Conservation (phyloP, 2,113 vertebrate species). For the Cyanoderma ruficeps region DNA sequence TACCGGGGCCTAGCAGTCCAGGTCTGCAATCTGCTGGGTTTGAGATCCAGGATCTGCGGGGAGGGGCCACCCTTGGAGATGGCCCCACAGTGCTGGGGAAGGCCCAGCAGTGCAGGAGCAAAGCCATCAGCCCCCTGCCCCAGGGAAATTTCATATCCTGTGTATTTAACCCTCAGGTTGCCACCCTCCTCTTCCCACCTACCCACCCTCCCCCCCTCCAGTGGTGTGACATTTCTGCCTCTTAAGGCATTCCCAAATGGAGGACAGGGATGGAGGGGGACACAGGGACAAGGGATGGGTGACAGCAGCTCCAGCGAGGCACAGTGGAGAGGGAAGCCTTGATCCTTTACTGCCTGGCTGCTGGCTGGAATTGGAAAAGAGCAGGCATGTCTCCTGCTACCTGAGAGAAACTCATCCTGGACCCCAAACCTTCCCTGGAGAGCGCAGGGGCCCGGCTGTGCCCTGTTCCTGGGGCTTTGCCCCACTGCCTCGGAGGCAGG, state of each 20-base stretch:
- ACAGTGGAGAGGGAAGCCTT: neutral
- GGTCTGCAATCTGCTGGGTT: neutral
- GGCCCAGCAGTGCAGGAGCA: neutral
- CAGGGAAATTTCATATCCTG: neutral
- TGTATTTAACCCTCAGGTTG: neutral
- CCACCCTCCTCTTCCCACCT: neutral
- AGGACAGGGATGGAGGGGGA: neutral
- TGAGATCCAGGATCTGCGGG: neutral
- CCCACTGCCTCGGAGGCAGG: neutral
- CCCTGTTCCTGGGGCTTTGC: neutral
- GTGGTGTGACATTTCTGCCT: neutral
- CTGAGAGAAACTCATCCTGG: neutral
- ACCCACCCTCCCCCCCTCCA: accelerated
- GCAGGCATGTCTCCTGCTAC: neutral
- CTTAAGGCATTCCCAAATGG: neutral
- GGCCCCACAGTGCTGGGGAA: neutral
- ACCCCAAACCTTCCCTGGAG: neutral
- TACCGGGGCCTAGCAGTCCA: neutral
- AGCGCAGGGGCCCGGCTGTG: accelerated
- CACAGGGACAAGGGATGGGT: neutral
- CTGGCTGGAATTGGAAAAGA: neutral
- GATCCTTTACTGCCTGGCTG: neutral
- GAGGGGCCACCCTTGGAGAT: neutral
- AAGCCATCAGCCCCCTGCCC: neutral
- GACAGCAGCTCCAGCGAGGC: neutral